phyloP scores from a whole-genome alignment of 2,888 invertebrate genomes.

The Arge pagana region DNA sequence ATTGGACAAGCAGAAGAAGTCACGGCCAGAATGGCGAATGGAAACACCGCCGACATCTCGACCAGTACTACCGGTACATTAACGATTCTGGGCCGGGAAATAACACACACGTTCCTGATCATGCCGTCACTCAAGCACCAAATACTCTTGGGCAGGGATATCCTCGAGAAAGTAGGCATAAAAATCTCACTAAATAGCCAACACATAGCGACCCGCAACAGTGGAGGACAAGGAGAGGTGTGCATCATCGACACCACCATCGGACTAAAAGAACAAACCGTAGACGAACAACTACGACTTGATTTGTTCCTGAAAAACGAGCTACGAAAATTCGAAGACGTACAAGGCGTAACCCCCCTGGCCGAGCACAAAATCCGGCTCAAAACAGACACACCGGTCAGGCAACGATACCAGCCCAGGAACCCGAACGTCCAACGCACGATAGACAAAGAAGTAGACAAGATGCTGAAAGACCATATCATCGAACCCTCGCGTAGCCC shows the following conservation, averaged over 20 bases:
- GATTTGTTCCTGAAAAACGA: not conserved
- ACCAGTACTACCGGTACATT: not conserved
- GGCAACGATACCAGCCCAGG: conserved; percentile 11
- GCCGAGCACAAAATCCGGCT: conserved; percentile 6
- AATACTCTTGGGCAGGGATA: not conserved
- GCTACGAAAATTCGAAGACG: not conserved
- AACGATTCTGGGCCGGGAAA: not conserved
- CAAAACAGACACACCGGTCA: not conserved
- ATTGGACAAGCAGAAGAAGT: not conserved
- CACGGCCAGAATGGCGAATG: not conserved
- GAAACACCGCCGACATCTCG: not conserved
- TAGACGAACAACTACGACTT: not conserved
- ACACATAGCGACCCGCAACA: not conserved
- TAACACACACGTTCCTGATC: not conserved
- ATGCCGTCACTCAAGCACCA: not conserved
- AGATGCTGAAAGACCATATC: not conserved
- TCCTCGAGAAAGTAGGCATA: not conserved
- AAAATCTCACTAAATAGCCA: too few relatives aligned
- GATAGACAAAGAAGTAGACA: not conserved
- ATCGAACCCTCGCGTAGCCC: conserved; percentile 9
- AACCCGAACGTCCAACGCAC: not conserved
- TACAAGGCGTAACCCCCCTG: not conserved
- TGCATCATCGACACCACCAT: too few relatives aligned
- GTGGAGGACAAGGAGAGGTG: too few relatives aligned
- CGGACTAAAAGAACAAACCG: not conserved